phyloP scores from a whole-genome alignment of 1,140 invertebrate genomes.

The Drosophila eugracilis region DNA sequence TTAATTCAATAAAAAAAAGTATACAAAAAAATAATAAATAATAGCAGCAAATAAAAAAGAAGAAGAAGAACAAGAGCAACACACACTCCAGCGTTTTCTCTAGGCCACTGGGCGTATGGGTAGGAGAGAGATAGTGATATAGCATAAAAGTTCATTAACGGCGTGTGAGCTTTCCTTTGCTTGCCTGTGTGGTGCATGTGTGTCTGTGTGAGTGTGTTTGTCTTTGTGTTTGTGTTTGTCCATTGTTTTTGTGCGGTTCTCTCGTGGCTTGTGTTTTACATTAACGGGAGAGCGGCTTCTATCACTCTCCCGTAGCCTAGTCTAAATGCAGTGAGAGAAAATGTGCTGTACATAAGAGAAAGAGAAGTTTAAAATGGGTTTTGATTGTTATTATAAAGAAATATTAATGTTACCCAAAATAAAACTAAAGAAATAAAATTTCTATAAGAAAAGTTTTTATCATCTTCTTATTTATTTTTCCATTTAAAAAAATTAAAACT shows the following conservation, averaged over 20 bases:
- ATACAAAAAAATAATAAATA: slow-evolving; percentile 16
- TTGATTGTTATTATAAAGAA: too few relatives aligned
- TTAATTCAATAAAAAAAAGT: slow-evolving; percentile 67
- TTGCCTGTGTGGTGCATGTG: too few relatives aligned
- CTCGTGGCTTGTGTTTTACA: slow-evolving; percentile 16
- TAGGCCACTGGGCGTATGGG: slow-evolving; percentile 13
- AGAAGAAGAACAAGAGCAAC: slow-evolving; percentile 58
- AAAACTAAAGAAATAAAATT: too few relatives aligned
- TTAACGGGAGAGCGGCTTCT: slow-evolving; percentile 36
- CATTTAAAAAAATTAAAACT: not conserved
- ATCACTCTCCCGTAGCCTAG: slow-evolving; percentile 6
- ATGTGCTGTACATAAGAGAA: fast-evolving
- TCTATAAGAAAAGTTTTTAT: not conserved
- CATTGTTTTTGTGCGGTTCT: slow-evolving; percentile 47
- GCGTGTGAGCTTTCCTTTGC: slow-evolving; percentile 52
- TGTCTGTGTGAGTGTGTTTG: slow-evolving; percentile 16
- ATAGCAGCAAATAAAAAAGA: slow-evolving; percentile 20
- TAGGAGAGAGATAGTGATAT: slow-evolving; percentile 21
- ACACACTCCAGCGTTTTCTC: slow-evolving; percentile 10
- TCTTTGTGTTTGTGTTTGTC: slow-evolving; percentile 27
- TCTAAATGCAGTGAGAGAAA: slow-evolving; percentile 5
- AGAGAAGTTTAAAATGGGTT: too few relatives aligned
- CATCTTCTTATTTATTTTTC: not conserved
- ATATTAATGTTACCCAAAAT: too few relatives aligned
- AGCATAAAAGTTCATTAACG: slow-evolving; percentile 76